Conservation (phyloP, 2,113 vertebrate genomes). For the Dasyornis broadbenti region DNA sequence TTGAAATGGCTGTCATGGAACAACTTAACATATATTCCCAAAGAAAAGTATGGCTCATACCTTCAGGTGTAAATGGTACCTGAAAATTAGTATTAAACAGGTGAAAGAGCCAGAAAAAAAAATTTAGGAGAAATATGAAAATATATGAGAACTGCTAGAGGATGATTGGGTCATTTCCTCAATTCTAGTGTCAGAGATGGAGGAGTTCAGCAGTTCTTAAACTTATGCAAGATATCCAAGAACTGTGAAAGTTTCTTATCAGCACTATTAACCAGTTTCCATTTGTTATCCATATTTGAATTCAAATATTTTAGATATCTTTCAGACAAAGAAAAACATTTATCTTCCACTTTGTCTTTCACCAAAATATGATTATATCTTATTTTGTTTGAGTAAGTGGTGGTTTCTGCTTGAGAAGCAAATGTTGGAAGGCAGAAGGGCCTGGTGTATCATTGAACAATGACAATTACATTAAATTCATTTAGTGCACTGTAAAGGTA, state of each 20-base stretch:
- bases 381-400: not conserved
- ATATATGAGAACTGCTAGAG: not conserved
- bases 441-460: not conserved
- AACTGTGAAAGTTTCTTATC: not conserved
- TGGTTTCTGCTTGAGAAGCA: not conserved
- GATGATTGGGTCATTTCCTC: not conserved
- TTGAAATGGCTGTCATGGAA: not conserved
- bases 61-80: not conserved
- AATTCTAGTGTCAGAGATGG: not conserved
- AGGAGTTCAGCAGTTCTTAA: not conserved
- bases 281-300: not conserved
- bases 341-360: not conserved
- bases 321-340: not conserved
- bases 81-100: not conserved
- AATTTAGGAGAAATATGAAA: not conserved
- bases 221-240: not conserved
- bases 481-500: conserved; percentile 15
- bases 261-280: not conserved
- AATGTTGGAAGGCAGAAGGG: not conserved
- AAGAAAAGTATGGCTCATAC: not conserved
- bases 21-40: not conserved
- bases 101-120: not conserved
- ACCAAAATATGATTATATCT: not conserved
- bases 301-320: not conserved
- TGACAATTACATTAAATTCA: conserved; percentile 29